Base-by-base conservation (phyloP, 2,888 invertebrate genomes). In the Aleiodes leptofemur region DNA sequence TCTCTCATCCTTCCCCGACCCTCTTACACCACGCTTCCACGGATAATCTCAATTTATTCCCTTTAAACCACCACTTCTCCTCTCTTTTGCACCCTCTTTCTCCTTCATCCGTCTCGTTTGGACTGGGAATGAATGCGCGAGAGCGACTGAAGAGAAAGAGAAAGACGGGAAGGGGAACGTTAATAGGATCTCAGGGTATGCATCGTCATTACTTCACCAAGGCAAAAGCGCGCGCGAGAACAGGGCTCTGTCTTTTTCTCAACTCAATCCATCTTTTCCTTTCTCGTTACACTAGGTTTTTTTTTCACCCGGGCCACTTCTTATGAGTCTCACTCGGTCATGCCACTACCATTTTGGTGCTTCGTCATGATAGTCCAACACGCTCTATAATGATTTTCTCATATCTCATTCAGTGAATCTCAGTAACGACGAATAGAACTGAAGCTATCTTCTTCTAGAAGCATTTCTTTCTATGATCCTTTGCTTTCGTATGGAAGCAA, bases 41-140 rank as follows among this genome's bases (percentile, higher is more conserved):
- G 78, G 79, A 79, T 79, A 79, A 79, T 79, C 79, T 76, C 78
- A 78, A 79, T 79, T 79, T 79, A 79, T 79, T 79, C 75, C 78
- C 78, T 74, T 71, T 68, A 68, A 78, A 79, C 74, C 53, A 50
- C 74, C 72, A 48, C 57, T 16, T n/a, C 11, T 1, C 59, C 61
- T 43, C 38, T 9, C 59, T 23, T 50, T 14, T 43, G 16, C 48
- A 4, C 43, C 64, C 8, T 16, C 43, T n/a, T 9, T 38, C 64
- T 48, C 16, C 29, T 48, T 70, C 53, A 59, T 43, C 50, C 53
- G 16, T 43, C 56, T 66, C 38, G 64, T 43, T 55, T 64, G 55
- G 64, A 43, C 53, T 6, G 38, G n/a, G 29, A 69, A 66, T 50
- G 66, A 66, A 66, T 14, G 23, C 66, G 23, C 23, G 50, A 23